Conservation (phyloP, 2,888 invertebrate genomes). For the Diaprepes abbreviatus region DNA sequence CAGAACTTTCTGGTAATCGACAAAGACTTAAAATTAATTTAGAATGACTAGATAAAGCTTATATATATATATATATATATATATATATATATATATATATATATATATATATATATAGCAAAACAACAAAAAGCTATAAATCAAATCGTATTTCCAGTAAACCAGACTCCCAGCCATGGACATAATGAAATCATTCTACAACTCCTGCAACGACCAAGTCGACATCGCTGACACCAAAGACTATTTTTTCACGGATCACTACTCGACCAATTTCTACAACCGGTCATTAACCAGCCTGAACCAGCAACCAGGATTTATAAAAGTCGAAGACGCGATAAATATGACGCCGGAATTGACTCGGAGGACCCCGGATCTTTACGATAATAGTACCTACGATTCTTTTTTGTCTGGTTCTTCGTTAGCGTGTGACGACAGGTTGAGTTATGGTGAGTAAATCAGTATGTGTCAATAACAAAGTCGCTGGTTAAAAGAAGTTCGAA, state of each 20-base stretch:
- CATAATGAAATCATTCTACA: slow-evolving; percentile 61
- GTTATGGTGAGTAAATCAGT: slow-evolving; percentile 34
- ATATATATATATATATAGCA: no score
- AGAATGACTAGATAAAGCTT: no score
- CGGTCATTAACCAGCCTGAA: slow-evolving; percentile 37
- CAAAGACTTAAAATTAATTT: no score
- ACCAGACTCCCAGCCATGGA: slow-evolving; percentile 58
- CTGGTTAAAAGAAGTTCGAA: no score
- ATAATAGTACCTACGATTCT: slow-evolving; percentile 62
- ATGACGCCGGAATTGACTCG: slow-evolving; percentile 36
- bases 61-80: no score
- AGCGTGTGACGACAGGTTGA: slow-evolving; percentile 55
- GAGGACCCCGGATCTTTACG: slow-evolving; percentile 56
- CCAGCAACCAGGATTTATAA: slow-evolving; percentile 48
- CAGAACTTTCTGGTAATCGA: no score
- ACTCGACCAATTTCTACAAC: slow-evolving; percentile 40
- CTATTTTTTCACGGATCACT: slow-evolving; percentile 44
- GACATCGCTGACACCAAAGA: slow-evolving; percentile 43
- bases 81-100: no score
- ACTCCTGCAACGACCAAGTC: slow-evolving; percentile 53
- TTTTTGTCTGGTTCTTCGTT: slow-evolving; percentile 60
- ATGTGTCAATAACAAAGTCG: no score
- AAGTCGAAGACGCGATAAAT: slow-evolving; percentile 48
- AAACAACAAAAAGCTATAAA: no score
- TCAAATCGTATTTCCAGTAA: no score